These are phyloP conservation scores for Bergia puertoricense DNA, from an alignment of 92 coral and sea anemone species.

Conservation along the genomic window DNA sequence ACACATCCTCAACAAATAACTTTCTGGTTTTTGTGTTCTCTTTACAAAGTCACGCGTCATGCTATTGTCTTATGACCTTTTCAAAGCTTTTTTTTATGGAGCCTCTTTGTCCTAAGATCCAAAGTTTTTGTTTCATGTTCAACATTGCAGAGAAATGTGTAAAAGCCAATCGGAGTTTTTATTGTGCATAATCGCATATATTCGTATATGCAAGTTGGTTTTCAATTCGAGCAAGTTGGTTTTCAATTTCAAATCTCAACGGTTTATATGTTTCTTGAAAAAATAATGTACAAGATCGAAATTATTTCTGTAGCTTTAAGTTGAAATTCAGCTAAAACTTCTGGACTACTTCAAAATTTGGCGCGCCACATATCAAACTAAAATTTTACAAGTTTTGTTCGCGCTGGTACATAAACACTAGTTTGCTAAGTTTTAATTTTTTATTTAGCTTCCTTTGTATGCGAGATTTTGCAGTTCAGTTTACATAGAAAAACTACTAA, in stretches of 20 bases:
- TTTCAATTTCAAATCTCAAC: background rate
- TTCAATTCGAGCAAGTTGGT: background rate
- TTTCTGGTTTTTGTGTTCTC: slow-evolving; percentile 36
- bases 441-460: background rate
- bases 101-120: slow-evolving; percentile 22
- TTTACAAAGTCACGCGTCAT: slow-evolving; percentile 48
- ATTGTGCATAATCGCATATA: background rate
- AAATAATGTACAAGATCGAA: background rate
- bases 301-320: no score
- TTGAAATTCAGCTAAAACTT: background rate
- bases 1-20: slow-evolving; percentile 13
- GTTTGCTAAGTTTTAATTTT: background rate
- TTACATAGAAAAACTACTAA: background rate
- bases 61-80: slow-evolving; percentile 33
- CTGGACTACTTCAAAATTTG: background rate
- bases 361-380: background rate
- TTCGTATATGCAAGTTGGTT: background rate
- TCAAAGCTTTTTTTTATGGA: slow-evolving; percentile 23
- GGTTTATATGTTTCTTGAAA: background rate
- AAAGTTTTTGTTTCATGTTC: slow-evolving; percentile 25
- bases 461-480: slow-evolving; percentile 6
- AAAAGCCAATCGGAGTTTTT: slow-evolving; percentile 8
- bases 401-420: background rate
- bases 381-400: slow-evolving; percentile 5
- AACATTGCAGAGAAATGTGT: slow-evolving; percentile 15